Conservation (phyloP, 2,888 invertebrate species). For the Cataglyphis rosenhaueri region DNA sequence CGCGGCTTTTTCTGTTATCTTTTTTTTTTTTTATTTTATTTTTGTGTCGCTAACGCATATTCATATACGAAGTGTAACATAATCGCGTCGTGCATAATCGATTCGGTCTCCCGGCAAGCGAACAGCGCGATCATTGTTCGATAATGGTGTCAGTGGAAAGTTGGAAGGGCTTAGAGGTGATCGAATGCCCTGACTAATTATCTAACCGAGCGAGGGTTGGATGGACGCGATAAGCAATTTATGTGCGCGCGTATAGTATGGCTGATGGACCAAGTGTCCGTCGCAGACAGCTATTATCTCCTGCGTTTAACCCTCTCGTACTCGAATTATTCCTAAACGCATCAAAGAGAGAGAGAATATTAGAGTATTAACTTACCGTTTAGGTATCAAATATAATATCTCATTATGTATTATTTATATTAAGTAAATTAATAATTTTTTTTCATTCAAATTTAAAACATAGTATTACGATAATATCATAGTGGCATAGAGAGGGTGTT, state of each 20-base stretch:
- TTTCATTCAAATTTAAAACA: background rate
- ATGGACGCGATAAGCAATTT: conserved; percentile 50
- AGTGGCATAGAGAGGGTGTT: too few species aligned
- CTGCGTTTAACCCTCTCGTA: conserved; percentile 25
- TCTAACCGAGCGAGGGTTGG: conserved; percentile 42
- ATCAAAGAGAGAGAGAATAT: conserved; percentile 28
- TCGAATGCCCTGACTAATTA: conserved; percentile 44
- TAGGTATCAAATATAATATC: background rate
- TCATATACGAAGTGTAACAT: background rate
- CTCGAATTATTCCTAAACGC: conserved; percentile 33
- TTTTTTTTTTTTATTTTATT: background rate
- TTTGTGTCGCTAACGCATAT: conserved; percentile 24
- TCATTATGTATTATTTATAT: background rate
- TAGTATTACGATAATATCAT: background rate
- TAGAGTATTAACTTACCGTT: background rate
- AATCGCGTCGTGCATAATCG: conserved; percentile 31
- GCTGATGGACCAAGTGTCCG: conserved; percentile 49
- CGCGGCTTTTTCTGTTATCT: conserved; percentile 16
- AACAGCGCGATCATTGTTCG: conserved; percentile 45
- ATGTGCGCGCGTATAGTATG: conserved; percentile 27
- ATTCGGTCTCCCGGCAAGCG: background rate
- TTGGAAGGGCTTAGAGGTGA: conserved; percentile 39
- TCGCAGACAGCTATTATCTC: conserved; percentile 40
- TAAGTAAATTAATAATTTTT: background rate
- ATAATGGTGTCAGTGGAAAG: conserved; percentile 52